Percentiles rank a stretch among this genome's conserved stretches.
Conservation (phyloP, 2,888 invertebrate species). For the Cosmia pyralina region DNA sequence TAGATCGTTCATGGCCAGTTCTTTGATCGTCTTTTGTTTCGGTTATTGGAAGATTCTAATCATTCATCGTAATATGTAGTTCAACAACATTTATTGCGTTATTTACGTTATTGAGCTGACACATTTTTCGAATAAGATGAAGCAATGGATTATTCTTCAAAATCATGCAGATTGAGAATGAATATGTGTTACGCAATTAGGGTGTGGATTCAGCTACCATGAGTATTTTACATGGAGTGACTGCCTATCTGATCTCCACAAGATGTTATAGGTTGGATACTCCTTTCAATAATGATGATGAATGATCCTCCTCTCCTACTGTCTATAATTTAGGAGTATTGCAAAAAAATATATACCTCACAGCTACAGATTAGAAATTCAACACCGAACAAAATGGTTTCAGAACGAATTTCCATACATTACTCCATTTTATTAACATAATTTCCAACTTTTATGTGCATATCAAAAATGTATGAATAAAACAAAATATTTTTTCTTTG, state of each 20-base stretch:
- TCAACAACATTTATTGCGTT: no score
- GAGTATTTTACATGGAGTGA: no score
- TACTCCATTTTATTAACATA: conserved; percentile 54
- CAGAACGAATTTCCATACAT: conserved; percentile 56
- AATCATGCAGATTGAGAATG: no score
- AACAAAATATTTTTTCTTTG: conserved; percentile 56
- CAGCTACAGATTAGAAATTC: conserved; percentile 48
- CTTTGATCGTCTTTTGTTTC: not conserved
- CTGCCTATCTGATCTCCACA: not conserved
- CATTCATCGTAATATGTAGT: no score
- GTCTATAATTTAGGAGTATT: conserved; percentile 16
- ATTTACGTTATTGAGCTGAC: no score
- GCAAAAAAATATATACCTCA: conserved; percentile 2
- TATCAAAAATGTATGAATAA: conserved; percentile 63
- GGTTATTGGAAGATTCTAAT: not conserved
- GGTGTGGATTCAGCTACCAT: no score
- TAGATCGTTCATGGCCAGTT: not conserved
- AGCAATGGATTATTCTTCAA: no score
- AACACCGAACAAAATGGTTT: conserved; percentile 45
- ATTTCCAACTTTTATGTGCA: conserved; percentile 62
- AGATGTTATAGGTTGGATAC: no score
- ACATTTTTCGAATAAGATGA: no score
- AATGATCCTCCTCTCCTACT: not conserved
- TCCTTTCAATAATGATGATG: not conserved
- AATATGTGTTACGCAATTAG: no score